phyloP scores from a whole-genome alignment of 2,797 vertebrate species.

The Phalloptychus januarius region DNA sequence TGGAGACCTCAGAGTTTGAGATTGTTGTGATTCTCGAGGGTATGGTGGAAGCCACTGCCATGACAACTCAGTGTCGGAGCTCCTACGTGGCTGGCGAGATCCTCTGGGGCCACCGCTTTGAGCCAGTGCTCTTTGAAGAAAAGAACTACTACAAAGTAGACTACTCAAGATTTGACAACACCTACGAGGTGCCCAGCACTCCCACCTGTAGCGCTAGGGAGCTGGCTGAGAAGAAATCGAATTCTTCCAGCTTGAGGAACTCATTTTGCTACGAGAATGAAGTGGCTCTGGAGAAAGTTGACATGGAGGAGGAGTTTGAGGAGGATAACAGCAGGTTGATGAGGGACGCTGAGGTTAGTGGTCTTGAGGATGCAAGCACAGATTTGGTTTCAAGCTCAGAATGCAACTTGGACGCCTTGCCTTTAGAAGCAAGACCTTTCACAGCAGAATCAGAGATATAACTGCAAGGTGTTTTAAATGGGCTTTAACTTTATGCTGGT shows the following conservation, averaged over 20 bases:
- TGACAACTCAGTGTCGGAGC: conserved; percentile 97
- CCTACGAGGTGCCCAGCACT: conserved; percentile 94
- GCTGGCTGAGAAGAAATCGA: conserved; percentile 91
- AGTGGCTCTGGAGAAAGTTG: conserved; percentile 93
- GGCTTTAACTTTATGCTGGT: conserved; percentile 48
- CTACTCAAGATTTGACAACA: conserved; percentile 95
- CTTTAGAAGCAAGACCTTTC: conserved; percentile 88
- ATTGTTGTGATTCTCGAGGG: conserved; percentile 97
- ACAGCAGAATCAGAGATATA: conserved; percentile 94
- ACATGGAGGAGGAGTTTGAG: conserved; percentile 82
- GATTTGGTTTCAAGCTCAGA: conserved; percentile 85
- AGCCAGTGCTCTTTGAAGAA: conserved; percentile 95
- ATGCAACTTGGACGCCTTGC: conserved; percentile 86
- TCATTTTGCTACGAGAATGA: conserved; percentile 99
- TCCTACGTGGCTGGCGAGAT: conserved; percentile 94
- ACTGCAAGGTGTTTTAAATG: conserved; percentile 71
- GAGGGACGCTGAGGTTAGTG: conserved; percentile 43
- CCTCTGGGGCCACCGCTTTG: conserved; percentile 96
- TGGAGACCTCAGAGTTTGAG: conserved; percentile 94
- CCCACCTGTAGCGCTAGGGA: conserved; percentile 94
- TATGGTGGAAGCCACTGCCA: conserved; percentile 97
- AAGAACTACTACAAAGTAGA: conserved; percentile 97
- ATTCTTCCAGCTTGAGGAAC: conserved; percentile 85
- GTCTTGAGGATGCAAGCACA: conserved; percentile 84
- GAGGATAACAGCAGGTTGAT: conserved; percentile 54